Percentiles rank a stretch among this genome's conserved stretches.
Evolutionary conservation across 1,140 invertebrate species (phyloP).

Genomic region (Temnothorax longispinosus): DNA sequence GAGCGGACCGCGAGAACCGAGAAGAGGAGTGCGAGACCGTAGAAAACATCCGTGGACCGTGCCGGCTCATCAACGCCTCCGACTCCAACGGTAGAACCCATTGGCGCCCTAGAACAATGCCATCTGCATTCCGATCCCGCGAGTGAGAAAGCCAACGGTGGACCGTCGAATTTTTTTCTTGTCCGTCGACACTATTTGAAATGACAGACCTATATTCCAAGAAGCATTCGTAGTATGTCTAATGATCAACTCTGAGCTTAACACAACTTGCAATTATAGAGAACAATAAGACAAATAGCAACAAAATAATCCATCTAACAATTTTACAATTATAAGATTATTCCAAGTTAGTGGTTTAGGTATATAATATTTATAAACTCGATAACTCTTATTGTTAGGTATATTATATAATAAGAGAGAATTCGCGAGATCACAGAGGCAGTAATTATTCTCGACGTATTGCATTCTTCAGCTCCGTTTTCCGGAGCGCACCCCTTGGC

Average conservation of each 20-base stretch:
- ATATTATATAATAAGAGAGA: slow-evolving; percentile 5
- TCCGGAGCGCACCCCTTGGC: slow-evolving; percentile 33
- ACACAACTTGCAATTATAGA: not conserved
- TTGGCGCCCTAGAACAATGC: slow-evolving; percentile 78
- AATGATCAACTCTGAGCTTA: not conserved
- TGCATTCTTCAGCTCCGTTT: slow-evolving; percentile 53
- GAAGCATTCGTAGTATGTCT: not conserved
- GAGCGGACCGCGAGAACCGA: slow-evolving; percentile 56
- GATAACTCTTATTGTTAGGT: not conserved
- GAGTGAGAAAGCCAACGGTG: slow-evolving; percentile 69
- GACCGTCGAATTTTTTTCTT: slow-evolving; percentile 48
- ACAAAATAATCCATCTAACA: not conserved
- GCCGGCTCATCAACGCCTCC: slow-evolving; percentile 83
- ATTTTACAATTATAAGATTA: not conserved
- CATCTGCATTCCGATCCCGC: slow-evolving; percentile 79
- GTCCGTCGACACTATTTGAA: slow-evolving; percentile 19
- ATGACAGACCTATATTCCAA: slow-evolving; percentile 30
- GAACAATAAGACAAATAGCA: not conserved
- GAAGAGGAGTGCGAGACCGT: slow-evolving; percentile 60
- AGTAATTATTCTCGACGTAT: slow-evolving; percentile 36
- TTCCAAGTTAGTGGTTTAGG: not conserved
- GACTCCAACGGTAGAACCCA: slow-evolving; percentile 70
- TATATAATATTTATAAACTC: not conserved
- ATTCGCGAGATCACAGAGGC: not conserved
- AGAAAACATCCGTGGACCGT: slow-evolving; percentile 83